Base-by-base conservation (phyloP, 1,140 invertebrate genomes). In the Ceratina japonica region DNA sequence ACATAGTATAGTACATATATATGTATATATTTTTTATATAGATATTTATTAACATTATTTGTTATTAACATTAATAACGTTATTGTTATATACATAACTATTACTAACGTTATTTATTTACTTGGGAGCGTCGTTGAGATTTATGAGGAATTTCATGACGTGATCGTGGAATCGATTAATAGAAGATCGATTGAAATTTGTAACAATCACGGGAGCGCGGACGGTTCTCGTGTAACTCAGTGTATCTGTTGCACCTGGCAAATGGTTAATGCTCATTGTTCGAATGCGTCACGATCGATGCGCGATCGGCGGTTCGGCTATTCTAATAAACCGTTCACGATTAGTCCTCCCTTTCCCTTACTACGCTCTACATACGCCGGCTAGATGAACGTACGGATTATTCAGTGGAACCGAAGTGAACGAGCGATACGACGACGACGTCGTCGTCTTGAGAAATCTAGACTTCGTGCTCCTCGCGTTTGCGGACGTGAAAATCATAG, bases 211-310 rank as follows among this genome's bases (percentile, higher is more conserved):
- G 10, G 8, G 27, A 44, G n/a, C 56, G 62, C 13, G 27, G 22
- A 75, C 12, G 27, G 22, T 18, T 49, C 31, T 7, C 49, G 74
- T 37, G 31, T 51, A 68, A 75, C 66, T 52, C 51, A 56, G 10
- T 59, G 66, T 18, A 70, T 62, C 65, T 52, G 52, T 27, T 37
- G 37, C 37, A 72, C 52, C 27, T 75, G 27, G 70, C 70, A 66
- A 80, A 56, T 84, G 37, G 37, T 44, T 44, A 86, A 85, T 85
- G 69, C 51, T 84, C 80, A 87, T 87, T 85, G 83, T 84, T 86
- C 78, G 73, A 65, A 80, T 84, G 78, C 81, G 78, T 81, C 81
- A 83, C 84, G 85, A 88, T 88, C 84, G 78, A 75, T 76, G 64
- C 74, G 27, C 81, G 80, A 82, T 87, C 82, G 31, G 71, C 82